A percentile compares a stretch with the other conserved stretches of the same genome.
Conservation (phyloP, 2,113 vertebrate genomes). For the Antigone vipio region DNA sequence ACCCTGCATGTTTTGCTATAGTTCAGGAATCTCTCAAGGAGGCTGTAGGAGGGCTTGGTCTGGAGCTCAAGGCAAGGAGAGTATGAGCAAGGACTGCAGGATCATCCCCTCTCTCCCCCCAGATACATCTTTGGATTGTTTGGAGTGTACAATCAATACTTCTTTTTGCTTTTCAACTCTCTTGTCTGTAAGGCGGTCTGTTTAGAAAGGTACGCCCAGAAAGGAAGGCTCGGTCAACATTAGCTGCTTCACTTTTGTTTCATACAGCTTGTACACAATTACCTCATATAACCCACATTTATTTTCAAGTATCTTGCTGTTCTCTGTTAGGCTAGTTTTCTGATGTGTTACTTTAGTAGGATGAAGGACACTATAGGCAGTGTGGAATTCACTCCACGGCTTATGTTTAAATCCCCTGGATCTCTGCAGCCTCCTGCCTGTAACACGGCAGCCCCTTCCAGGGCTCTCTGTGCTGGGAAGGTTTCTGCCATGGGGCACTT, state of each 20-base stretch:
- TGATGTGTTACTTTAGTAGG: not conserved
- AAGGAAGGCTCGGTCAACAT: not conserved
- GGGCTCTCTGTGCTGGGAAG: not conserved
- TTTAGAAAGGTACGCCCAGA: not conserved
- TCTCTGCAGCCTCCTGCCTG: not conserved
- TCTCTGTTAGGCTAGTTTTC: not conserved
- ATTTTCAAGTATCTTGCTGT: not conserved
- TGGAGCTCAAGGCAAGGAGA: not conserved
- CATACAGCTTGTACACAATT: not conserved
- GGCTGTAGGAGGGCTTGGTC: not conserved
- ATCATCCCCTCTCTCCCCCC: too few relatives aligned
- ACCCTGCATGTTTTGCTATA: not conserved
- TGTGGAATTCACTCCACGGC: not conserved
- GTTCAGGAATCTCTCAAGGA: not conserved
- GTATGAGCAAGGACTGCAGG: not conserved
- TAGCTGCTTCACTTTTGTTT: not conserved
- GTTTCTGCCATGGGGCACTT: not conserved
- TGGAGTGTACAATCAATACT: not conserved
- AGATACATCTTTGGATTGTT: not conserved
- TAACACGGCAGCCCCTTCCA: rapidly evolving
- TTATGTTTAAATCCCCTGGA: not conserved
- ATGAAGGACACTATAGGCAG: not conserved
- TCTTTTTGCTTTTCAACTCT: not conserved
- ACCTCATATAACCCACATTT: not conserved
- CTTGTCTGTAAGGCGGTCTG: not conserved